Conservation (phyloP, 2,113 vertebrate genomes). For the Salvelinus fontinalis region DNA sequence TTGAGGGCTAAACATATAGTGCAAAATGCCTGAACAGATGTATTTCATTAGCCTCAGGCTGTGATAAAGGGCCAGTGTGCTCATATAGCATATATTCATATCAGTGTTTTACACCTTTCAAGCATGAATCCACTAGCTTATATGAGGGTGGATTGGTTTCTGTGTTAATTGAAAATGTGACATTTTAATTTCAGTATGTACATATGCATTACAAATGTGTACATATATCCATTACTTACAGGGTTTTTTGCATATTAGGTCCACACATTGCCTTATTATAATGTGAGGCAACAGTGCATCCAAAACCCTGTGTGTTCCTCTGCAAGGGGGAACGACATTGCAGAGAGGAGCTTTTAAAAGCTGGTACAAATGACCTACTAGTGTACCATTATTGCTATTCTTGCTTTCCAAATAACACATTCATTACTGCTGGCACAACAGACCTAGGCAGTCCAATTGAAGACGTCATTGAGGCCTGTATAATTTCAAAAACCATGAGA, state of each 20-base stretch:
- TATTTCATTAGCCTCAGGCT: too few species aligned
- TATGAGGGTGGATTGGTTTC: not conserved
- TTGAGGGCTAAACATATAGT: too few species aligned
- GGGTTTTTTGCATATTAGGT: not conserved
- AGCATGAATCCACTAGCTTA: not conserved
- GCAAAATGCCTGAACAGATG: too few species aligned
- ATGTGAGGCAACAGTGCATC: not conserved
- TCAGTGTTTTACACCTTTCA: not conserved
- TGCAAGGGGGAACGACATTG: not conserved
- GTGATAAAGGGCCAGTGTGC: not conserved
- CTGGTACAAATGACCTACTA: constrained; percentile 19
- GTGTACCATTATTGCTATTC: constrained; percentile 22
- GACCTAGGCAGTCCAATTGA: not conserved
- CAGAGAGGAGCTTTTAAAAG: constrained; percentile 20
- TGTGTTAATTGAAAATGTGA: too few species aligned
- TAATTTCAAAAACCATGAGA: constrained; percentile 38
- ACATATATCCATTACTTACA: not conserved
- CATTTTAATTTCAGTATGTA: too few species aligned
- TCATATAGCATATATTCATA: not conserved
- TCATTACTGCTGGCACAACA: constrained; percentile 20
- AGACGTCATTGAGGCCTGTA: constrained; percentile 18
- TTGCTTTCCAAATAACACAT: constrained; percentile 27
- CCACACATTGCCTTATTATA: not conserved
- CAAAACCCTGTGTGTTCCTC: not conserved
- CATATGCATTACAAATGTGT: not conserved